phyloP scores from a whole-genome alignment of 2,113 vertebrate species.

The Syngnathus scovelli region DNA sequence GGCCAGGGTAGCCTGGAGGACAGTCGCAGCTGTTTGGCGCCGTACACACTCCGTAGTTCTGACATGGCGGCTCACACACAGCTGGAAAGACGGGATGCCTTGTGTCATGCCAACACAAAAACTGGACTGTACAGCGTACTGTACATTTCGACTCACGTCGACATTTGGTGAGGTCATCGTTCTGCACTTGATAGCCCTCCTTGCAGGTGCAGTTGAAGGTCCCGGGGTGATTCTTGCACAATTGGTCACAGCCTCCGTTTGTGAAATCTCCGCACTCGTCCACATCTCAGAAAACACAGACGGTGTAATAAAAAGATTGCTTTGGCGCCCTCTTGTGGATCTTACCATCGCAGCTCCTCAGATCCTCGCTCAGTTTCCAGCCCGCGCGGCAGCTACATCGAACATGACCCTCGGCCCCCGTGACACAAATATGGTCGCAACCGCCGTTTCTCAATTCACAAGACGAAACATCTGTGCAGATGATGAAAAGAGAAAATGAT shows the following conservation, averaged over 20 bases:
- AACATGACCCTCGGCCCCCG: constrained; percentile 51
- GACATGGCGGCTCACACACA: constrained; percentile 70
- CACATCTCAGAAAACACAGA: constrained; percentile 57
- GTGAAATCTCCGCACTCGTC: constrained; percentile 73
- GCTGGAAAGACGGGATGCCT: constrained; percentile 47
- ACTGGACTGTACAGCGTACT: background rate
- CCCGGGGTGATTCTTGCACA: constrained; percentile 68
- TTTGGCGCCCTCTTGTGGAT: background rate
- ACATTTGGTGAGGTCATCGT: constrained; percentile 69
- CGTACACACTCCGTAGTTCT: constrained; percentile 74
- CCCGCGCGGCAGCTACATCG: constrained; percentile 69
- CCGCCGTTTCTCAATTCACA: constrained; percentile 73
- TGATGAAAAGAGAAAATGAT: background rate
- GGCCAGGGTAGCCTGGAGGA: constrained; percentile 75
- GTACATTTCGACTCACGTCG: constrained; percentile 61
- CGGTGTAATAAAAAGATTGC: background rate
- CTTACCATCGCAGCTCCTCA: constrained; percentile 65
- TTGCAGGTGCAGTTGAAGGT: constrained; percentile 71
- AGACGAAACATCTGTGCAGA: constrained; percentile 62
- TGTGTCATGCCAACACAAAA: background rate
- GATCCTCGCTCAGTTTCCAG: constrained; percentile 63
- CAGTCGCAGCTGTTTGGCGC: constrained; percentile 74
- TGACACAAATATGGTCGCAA: constrained; percentile 65
- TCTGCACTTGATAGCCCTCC: constrained; percentile 55
- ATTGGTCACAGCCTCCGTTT: constrained; percentile 74